Evolutionary conservation across 2,797 vertebrate genomes (phyloP), one percentile per base, ranked within the genome.

Genomic region (Odontamblyopus rebecca): DNA sequence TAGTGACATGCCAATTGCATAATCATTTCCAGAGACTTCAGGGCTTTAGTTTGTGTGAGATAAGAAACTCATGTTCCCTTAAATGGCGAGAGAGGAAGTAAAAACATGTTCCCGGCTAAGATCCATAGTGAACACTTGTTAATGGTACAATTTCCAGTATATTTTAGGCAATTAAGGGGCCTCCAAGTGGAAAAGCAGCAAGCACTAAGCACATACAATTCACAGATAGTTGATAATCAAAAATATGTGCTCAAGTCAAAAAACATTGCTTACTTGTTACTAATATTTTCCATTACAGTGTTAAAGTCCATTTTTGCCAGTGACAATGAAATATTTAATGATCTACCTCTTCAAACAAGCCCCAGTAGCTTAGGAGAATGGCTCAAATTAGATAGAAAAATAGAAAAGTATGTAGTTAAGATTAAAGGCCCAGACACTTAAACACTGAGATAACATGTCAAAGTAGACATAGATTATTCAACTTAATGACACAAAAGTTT

Each of bases 61-160:
- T 87, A 88, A 88, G 77, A 89, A 84, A 67, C 67, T 76, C 62
- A 80, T 64, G 74, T 83, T 90, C 50, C 89, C 85, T 85, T 91
- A 86, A 85, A 91, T 78, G 88, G 90, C 60, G 79, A 84, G 29
- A 74, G 63, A 86, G 75, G 81, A 88, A 77, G 82, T 85, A 82
- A 75, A 83, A 68, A 67, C 54, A 63, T 19, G 61, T 70, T 67
- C 75, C 44, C 61, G 71, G 70, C 38, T 27, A 6, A 1, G 59
- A 54, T 44, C 44, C 67, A 41, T 75, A 29, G 30, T 56, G 23
- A 59, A 53, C 57, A 62, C n/a, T 5, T 8, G 26, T 35, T 61
- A 30, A 32, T 63, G 30, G 18, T 19, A 38, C 51, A 48, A 51
- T 35, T 30, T 2, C 6, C 19, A 8, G 8, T 12, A 23, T 30